Evolutionary conservation across 2,888 invertebrate genomes (phyloP).

Genomic region (Pristionchus exspectatus): DNA sequence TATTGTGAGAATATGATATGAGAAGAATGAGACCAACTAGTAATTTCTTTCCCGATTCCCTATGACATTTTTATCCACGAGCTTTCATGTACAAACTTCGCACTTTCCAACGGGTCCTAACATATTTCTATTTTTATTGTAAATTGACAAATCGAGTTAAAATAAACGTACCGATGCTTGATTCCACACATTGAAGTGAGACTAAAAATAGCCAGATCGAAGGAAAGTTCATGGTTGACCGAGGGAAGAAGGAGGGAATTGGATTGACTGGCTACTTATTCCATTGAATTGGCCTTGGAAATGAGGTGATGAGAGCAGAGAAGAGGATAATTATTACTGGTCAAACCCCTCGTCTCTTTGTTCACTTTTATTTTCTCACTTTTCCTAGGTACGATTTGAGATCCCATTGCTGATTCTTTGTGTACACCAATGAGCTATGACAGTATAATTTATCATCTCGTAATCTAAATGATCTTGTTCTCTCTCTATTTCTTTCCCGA

Average conservation of each 20-base stretch:
- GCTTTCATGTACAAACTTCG: conserved; percentile 21
- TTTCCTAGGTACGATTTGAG: neutral
- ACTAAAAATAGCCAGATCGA: neutral
- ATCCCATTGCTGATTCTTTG: too few species aligned
- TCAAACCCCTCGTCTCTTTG: neutral
- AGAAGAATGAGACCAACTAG: too few species aligned
- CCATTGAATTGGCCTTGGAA: conserved; percentile 23
- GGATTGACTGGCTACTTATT: conserved; percentile 31
- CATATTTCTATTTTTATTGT: conserved; percentile 18
- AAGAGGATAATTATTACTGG: conserved; percentile 20
- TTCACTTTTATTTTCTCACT: conserved; percentile 4
- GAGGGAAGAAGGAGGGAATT: conserved; percentile 10
- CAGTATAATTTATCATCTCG: neutral
- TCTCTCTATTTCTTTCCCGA: conserved; percentile 1
- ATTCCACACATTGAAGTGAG: neutral
- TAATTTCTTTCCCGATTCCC: neutral
- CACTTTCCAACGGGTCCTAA: neutral
- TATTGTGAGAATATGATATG: too few species aligned
- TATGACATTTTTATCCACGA: conserved; percentile 18
- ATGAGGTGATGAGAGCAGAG: neutral
- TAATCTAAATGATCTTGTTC: neutral
- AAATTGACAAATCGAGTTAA: neutral
- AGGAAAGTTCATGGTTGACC: neutral
- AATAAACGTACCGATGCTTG: conserved; percentile 19
- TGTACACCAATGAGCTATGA: too few species aligned